A percentile compares a stretch with the other conserved stretches of the same genome.
These are phyloP conservation scores for Anhinga rufa DNA, from an alignment of 2,113 vertebrate species.

Conservation along the genomic window DNA sequence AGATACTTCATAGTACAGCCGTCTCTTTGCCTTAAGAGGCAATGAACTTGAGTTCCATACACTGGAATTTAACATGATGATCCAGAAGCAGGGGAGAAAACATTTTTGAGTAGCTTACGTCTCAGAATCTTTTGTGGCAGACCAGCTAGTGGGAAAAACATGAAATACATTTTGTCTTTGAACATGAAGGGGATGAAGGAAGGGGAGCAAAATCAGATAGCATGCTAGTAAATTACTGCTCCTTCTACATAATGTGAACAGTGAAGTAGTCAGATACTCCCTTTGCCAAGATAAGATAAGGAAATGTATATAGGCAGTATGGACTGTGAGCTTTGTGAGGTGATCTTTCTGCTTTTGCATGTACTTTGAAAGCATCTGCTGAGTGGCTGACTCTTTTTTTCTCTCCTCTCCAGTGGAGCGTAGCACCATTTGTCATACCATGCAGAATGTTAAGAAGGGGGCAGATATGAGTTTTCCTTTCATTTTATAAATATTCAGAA, in stretches of 20 bases:
- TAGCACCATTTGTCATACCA: neutral
- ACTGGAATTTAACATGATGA: neutral
- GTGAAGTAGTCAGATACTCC: neutral
- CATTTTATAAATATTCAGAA: neutral
- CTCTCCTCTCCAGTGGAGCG: too few relatives aligned
- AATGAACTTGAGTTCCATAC: neutral
- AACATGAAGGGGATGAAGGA: neutral
- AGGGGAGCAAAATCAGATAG: neutral
- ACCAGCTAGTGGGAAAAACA: neutral
- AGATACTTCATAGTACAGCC: neutral
- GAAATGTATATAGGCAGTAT: neutral
- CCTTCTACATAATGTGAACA: rapidly evolving
- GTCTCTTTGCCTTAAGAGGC: neutral
- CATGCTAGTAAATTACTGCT: neutral
- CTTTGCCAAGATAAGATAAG: neutral
- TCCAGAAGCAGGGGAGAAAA: neutral
- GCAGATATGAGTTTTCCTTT: neutral
- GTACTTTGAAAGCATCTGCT: neutral
- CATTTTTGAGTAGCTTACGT: neutral
- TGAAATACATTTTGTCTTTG: neutral
- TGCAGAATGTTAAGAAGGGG: neutral
- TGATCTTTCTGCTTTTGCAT: neutral
- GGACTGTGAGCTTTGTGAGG: neutral
- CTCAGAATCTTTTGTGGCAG: neutral
- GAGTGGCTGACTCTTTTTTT: neutral